Evolutionary conservation across 2,888 invertebrate species (phyloP), one percentile per base, ranked within the genome.

Genomic region (Drosophila testacea): DNA sequence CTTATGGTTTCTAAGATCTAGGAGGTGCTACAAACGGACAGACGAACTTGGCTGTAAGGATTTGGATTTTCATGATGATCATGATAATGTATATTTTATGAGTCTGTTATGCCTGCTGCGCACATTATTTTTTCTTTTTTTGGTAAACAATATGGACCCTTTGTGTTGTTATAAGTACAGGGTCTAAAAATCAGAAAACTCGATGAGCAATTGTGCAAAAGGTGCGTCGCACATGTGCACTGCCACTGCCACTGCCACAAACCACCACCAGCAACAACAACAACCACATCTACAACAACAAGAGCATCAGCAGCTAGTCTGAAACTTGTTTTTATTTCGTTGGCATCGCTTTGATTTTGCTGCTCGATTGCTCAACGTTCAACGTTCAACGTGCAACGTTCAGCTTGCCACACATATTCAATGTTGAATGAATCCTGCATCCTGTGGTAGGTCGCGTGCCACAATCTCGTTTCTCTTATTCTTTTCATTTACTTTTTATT

Each of bases 381-480:
- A 68, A 55, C 47, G 70, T 44, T 27, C 44, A 44, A 55, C 55
- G 36, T 50, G 34, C 42, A 55, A 44, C 44, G 9, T 60, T 10
- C 44, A 42, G 38, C 54, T 5, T 48, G 48, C 48, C 48, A 32
- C 48, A 50, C 48, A 34, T 22, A 22, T 34, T 50, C 48, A 50
- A 48, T 34, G 48, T 48, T 57, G 51, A 69, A 57, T 59, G 71
- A 56, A 56, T 69, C 61, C 63, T 78, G 80, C 75, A 73, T 78
- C 72, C 88, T 81, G 80, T 81, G 86, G 89, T 89, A 86, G 85
- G 88, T 88, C 88, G 88, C 89, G 86, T 86, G 89, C 89, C 86
- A 66, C 85, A 89, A 84, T 83, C 88, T 56, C 87, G 76, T 74
- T 65, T 69, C 59, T 10, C n/a, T 13, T 39, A 38, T 44, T 32